Conservation (phyloP, 2,797 vertebrate genomes). For the Chiloscyllium punctatum region DNA sequence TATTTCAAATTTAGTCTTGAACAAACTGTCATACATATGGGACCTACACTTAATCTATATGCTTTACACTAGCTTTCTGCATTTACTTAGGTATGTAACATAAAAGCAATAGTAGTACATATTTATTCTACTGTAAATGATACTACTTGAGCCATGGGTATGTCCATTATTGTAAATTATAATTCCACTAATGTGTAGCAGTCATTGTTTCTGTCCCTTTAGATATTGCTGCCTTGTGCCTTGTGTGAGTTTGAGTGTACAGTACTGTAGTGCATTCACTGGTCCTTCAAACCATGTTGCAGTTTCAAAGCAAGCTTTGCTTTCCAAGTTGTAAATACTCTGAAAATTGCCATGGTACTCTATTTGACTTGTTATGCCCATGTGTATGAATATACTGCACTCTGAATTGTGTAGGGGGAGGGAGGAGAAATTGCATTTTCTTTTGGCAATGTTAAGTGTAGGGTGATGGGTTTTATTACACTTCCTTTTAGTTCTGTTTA, state of each 20-base stretch:
- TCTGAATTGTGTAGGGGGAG: constrained; percentile 64
- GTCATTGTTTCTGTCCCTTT: constrained; percentile 85
- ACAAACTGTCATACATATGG: constrained; percentile 98
- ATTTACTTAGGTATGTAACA: constrained; percentile 95
- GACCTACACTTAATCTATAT: constrained; percentile 98
- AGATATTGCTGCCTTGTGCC: constrained; percentile 81
- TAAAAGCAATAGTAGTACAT: constrained; percentile 95
- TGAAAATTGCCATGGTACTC: constrained; percentile 89
- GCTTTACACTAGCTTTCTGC: constrained; percentile 98
- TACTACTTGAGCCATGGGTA: constrained; percentile 97
- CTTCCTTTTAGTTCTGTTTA: constrained; percentile 64
- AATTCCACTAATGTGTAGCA: constrained; percentile 94
- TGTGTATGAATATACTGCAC: constrained; percentile 75
- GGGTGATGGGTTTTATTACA: constrained; percentile 62
- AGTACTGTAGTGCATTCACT: constrained; percentile 76
- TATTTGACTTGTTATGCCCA: constrained; percentile 62
- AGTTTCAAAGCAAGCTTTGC: constrained; percentile 74
- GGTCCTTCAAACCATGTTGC: constrained; percentile 77
- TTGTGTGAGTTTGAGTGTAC: constrained; percentile 81
- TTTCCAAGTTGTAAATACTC: constrained; percentile 94
- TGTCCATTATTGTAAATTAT: constrained; percentile 99
- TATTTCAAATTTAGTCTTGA: constrained; percentile 88
- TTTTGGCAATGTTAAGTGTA: constrained; percentile 57
- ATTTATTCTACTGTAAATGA: constrained; percentile 99
- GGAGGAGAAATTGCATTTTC: constrained; percentile 61